Percentiles rank a stretch among this genome's conserved stretches.
Conservation (phyloP, 2,113 vertebrate genomes). For the Cervus canadensis region DNA sequence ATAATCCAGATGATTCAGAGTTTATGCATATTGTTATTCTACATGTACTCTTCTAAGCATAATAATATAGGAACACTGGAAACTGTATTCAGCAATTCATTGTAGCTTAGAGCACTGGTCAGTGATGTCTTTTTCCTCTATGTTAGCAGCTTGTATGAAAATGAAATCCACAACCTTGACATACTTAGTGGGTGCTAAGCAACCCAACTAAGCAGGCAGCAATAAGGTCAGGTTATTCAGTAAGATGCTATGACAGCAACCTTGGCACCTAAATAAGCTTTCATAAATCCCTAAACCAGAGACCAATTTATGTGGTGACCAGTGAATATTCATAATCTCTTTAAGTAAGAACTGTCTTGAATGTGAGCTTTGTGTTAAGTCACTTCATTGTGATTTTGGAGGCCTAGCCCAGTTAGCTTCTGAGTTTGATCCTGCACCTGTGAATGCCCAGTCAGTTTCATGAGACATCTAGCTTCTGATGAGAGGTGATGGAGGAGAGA, state of each 20-base stretch:
- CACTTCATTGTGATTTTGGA: background rate
- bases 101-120: background rate
- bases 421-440: background rate
- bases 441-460: background rate
- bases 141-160: background rate
- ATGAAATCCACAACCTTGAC: background rate
- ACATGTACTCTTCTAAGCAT: background rate
- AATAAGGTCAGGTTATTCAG: background rate
- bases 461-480: background rate
- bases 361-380: background rate
- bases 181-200: background rate
- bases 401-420: background rate
- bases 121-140: background rate
- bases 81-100: background rate
- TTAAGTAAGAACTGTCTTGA: background rate
- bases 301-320: background rate
- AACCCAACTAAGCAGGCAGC: background rate
- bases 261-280: conserved; percentile 17
- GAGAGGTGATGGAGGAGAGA: background rate
- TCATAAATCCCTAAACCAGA: conserved; percentile 22
- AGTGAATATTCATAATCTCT: background rate
- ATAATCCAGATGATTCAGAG: background rate
- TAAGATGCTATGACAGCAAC: background rate
- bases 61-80: background rate
- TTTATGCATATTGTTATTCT: background rate